Evolutionary conservation across 2,888 invertebrate genomes (phyloP), one percentile per base, ranked within the genome.

Genomic region (Heteropelma amictum): DNA sequence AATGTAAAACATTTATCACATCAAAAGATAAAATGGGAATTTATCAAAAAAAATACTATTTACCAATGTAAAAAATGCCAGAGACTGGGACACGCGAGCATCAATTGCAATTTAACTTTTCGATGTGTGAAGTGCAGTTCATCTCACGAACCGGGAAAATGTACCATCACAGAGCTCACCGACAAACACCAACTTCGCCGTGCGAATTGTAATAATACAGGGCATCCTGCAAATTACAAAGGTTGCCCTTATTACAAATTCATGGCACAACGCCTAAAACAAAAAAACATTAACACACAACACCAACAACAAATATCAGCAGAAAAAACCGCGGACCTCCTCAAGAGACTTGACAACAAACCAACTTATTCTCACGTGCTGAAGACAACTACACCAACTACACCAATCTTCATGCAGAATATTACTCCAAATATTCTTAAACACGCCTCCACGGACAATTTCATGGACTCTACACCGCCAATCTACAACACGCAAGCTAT

Each of bases 61-160:
- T 68, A 53, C 14, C 72, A 72, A 40, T 74, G 74, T 14, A 72
- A 60, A 35, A 53, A 61, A 1, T 77, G 74, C 21, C 72, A 77
- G 38, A 23, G 63, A 26, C 35, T 67, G 1, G 74, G 74, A 4
- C 77, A 77, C 17, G 68, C 68, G 0, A 68, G 64, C n/a, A 1
- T 53, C 8, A 74, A 74, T 54, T 74, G 77, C 26, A n/a, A 58
- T 1, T 10, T 72, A 1, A 45, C 19, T 2, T 53, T 12, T 5
- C 47, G 63, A 8, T 77, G 74, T 40, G 72, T 65, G 0, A 77
- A 73, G 30, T 77, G 73, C 23, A 42, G 40, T 0, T 30, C 51
- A 14, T 4, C 26, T 0, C 73, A 77, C 21, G 56, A 17, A 1
- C 38, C 67, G 0, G 28, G 14, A 10, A 42, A 67, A 2, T 77